Evolutionary conservation across 2,113 vertebrate species (phyloP).

Genomic region (Oreotragus oreotragus): DNA sequence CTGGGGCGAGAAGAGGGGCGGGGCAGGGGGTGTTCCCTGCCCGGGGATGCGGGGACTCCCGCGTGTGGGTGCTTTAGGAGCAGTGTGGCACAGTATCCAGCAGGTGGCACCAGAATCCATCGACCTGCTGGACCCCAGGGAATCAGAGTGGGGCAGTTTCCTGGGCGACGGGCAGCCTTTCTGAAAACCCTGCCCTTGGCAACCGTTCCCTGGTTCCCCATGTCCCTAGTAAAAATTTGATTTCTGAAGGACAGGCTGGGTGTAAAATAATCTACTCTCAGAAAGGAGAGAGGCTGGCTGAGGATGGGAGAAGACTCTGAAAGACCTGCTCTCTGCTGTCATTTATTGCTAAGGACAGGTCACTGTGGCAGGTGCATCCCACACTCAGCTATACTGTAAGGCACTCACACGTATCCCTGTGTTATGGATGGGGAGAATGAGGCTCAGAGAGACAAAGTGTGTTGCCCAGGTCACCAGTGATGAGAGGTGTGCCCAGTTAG

Average conservation of each 20-base stretch:
- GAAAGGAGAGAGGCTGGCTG: not conserved
- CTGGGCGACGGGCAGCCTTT: conserved; percentile 60
- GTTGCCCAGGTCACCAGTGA: not conserved
- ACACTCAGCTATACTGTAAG: not conserved
- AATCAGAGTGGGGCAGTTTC: conserved; percentile 41
- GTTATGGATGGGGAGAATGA: not conserved
- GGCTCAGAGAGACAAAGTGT: not conserved
- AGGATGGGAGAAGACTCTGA: not conserved
- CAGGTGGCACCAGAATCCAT: conserved; percentile 47
- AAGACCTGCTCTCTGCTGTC: not conserved
- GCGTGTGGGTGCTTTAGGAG: not conserved
- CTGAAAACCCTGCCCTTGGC: conserved; percentile 37
- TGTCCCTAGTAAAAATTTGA: conserved; percentile 1
- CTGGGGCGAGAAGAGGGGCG: not conserved
- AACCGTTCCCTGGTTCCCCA: conserved; percentile 26
- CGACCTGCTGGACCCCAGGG: not conserved
- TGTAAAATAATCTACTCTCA: not conserved
- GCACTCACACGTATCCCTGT: not conserved
- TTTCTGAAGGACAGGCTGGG: conserved; percentile 32
- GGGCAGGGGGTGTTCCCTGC: too few species aligned
- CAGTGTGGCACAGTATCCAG: conserved; percentile 15
- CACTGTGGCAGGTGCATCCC: not conserved
- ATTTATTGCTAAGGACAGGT: not conserved
- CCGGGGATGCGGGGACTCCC: rapidly evolving
- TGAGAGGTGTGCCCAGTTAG: not conserved